Percentiles rank a stretch among this genome's conserved stretches.
Conservation (phyloP, 2,113 vertebrate genomes). For the Shinisaurus crocodilurus region DNA sequence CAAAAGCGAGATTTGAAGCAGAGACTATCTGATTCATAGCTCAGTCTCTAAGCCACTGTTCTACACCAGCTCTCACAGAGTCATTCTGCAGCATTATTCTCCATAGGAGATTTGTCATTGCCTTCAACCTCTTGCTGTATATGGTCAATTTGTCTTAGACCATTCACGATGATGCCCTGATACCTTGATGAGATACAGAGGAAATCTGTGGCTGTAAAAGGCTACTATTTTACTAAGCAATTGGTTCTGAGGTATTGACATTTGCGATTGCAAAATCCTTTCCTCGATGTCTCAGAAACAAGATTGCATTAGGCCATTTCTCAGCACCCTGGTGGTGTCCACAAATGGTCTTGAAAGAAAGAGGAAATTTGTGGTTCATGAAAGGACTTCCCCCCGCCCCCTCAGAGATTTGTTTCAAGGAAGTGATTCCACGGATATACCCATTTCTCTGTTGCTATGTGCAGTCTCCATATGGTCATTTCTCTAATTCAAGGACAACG, state of each 20-base stretch:
- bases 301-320: not conserved
- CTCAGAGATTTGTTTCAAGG: not conserved
- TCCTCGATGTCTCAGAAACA: not conserved
- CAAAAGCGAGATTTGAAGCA: not conserved
- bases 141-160: not conserved
- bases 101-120: no score
- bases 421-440: not conserved
- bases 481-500: not conserved
- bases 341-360: not conserved
- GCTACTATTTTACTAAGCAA: not conserved
- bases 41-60: not conserved
- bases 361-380: not conserved
- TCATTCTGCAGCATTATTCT: no score
- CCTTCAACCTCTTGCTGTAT: not conserved
- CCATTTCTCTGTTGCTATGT: not conserved
- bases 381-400: not conserved
- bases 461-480: not conserved
- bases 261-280: not conserved
- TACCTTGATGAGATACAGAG: not conserved
- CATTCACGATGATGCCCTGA: not conserved
- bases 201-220: not conserved
- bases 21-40: not conserved
- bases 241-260: not conserved
- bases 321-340: not conserved
- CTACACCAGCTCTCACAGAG: no score